phyloP scores from a whole-genome alignment of 2,888 invertebrate species.

The Hemithea aestivaria region DNA sequence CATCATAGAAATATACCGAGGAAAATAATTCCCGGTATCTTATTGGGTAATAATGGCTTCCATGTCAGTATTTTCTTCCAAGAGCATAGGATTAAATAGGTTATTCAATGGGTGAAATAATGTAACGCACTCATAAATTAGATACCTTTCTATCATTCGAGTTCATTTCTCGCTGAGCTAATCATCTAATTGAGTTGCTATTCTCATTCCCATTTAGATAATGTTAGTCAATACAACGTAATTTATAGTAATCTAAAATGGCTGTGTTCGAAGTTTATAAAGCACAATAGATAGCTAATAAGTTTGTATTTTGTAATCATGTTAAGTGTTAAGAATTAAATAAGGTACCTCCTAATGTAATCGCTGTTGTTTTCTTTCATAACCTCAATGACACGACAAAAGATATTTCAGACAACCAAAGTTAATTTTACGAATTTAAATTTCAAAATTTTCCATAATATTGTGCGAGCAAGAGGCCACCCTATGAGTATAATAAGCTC shows the following conservation, averaged over 20 bases:
- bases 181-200: constrained; percentile 22
- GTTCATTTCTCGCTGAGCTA: constrained; percentile 15
- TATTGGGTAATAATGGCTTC: constrained; percentile 40
- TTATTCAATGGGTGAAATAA: constrained; percentile 16
- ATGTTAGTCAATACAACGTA: constrained; percentile 35
- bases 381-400: too few species aligned
- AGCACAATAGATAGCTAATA: constrained; percentile 57
- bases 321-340: constrained; percentile 24
- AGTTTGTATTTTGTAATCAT: constrained; percentile 53
- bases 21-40: constrained; percentile 81
- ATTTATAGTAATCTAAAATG: constrained; percentile 64
- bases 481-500: too few species aligned
- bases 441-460: too few species aligned
- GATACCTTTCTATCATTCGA: constrained; percentile 6
- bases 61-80: constrained; percentile 34
- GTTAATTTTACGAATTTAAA: too few species aligned
- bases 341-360: constrained; percentile 21
- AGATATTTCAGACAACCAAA: too few species aligned
- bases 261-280: constrained; percentile 73
- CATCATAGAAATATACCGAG: constrained; percentile 96
- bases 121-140: constrained; percentile 13
- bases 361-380: constrained; percentile 4
- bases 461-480: too few species aligned
- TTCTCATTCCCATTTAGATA: constrained; percentile 21
- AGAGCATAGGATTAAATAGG: constrained; percentile 20